Evolutionary conservation across 2,888 invertebrate genomes (phyloP).

Genomic region (Cantharis flavilabris): DNA sequence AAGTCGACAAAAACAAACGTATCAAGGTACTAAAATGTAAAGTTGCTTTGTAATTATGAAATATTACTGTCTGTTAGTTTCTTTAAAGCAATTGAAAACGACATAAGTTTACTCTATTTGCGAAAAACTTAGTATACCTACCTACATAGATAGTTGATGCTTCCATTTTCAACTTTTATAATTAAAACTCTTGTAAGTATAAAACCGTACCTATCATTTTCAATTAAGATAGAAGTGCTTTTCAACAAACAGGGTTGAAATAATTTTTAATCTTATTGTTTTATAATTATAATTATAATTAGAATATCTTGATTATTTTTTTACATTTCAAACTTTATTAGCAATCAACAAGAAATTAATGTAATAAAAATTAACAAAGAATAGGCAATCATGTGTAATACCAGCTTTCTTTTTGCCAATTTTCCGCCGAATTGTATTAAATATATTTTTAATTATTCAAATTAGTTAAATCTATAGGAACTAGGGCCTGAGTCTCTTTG

Average conservation of each 20-base stretch:
- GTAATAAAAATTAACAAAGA: too few relatives aligned
- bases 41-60: not conserved
- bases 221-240: not conserved
- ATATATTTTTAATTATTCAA: too few relatives aligned
- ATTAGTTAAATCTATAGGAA: too few relatives aligned
- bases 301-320: not conserved
- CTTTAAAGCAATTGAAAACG: not conserved
- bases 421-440: too few relatives aligned
- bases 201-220: not conserved
- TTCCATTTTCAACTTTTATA: not conserved
- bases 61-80: not conserved
- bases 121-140: not conserved
- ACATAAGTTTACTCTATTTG: not conserved
- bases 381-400: too few relatives aligned
- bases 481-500: too few relatives aligned
- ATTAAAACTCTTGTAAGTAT: not conserved
- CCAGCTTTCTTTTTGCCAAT: too few relatives aligned
- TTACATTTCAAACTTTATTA: too few relatives aligned
- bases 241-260: not conserved
- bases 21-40: not conserved
- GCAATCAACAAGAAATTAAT: too few relatives aligned
- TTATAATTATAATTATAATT: not conserved
- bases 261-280: not conserved
- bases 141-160: not conserved
- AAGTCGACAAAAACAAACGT: too few relatives aligned